These are phyloP conservation scores for Latheticus oryzae DNA, from an alignment of 2,888 invertebrate genomes.

Conservation along the genomic window DNA sequence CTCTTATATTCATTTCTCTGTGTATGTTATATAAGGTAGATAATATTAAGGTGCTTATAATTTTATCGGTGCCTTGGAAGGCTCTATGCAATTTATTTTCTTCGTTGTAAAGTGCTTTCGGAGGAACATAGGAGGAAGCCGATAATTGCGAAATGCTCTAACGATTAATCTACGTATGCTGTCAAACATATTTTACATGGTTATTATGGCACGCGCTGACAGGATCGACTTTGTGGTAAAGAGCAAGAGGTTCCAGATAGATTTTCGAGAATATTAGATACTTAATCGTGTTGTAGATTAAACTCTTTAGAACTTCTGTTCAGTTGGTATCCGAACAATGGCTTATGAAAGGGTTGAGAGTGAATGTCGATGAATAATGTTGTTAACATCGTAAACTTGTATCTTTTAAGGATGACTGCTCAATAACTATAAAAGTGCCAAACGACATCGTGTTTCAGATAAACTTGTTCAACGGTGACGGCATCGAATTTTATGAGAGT, in stretches of 20 bases:
- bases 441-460: slow-evolving; percentile 22
- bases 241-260: background rate
- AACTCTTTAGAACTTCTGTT: too few relatives aligned
- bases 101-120: slow-evolving; percentile 13
- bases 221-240: slow-evolving; percentile 3
- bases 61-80: slow-evolving; percentile 26
- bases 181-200: slow-evolving; percentile 32
- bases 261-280: slow-evolving; percentile 3
- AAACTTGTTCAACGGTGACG: slow-evolving; percentile 17
- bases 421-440: slow-evolving; percentile 39
- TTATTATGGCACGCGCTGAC: slow-evolving; percentile 19
- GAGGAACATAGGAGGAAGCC: slow-evolving; percentile 19
- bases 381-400: slow-evolving; percentile 39
- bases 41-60: slow-evolving; percentile 24
- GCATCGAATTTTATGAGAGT: slow-evolving; percentile 1
- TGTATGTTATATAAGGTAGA: slow-evolving; percentile 12
- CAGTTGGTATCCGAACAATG: slow-evolving; percentile 16
- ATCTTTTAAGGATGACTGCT: slow-evolving; percentile 42
- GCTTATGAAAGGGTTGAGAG: slow-evolving; percentile 18
- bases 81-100: slow-evolving; percentile 18
- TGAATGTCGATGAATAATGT: slow-evolving; percentile 33
- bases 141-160: slow-evolving; percentile 32
- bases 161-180: slow-evolving; percentile 31
- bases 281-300: too few relatives aligned
- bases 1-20: background rate